Conservation (phyloP, 2,888 invertebrate genomes). For the Dolichomitus sp. region DNA sequence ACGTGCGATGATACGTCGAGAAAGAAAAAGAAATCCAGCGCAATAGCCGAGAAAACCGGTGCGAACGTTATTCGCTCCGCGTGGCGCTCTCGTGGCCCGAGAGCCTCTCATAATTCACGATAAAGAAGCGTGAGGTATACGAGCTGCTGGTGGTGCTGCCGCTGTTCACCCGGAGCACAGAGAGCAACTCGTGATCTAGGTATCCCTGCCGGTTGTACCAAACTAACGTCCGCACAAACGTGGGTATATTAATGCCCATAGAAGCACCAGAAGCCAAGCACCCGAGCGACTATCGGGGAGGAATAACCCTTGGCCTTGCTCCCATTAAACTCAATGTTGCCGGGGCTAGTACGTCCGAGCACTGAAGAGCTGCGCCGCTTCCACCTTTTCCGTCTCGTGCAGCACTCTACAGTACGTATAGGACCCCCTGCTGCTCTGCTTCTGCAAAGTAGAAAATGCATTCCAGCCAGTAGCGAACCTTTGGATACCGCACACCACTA, state of each 20-base stretch:
- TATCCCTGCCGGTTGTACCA: slow-evolving; percentile 48
- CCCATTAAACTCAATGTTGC: slow-evolving; percentile 68
- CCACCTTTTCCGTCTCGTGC: slow-evolving; percentile 35
- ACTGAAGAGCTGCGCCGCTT: slow-evolving; percentile 22
- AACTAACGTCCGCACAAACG: slow-evolving; percentile 51
- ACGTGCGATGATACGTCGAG: slow-evolving; percentile 42
- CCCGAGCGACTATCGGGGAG: slow-evolving; percentile 65
- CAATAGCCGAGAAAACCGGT: slow-evolving; percentile 34
- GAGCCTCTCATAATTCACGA: slow-evolving; percentile 74
- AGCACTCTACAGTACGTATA: slow-evolving; percentile 13
- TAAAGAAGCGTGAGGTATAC: slow-evolving; percentile 73
- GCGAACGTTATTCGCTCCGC: slow-evolving; percentile 58
- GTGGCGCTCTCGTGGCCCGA: slow-evolving; percentile 54
- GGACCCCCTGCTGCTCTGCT: slow-evolving; percentile 12
- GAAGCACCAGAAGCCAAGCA: slow-evolving; percentile 52
- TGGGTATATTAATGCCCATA: slow-evolving; percentile 72
- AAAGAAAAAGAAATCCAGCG: slow-evolving; percentile 42
- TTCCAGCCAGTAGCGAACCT: slow-evolving; percentile 54
- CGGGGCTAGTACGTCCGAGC: slow-evolving; percentile 22
- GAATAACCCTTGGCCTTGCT: slow-evolving; percentile 71
- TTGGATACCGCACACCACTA: background rate
- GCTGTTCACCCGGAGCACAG: slow-evolving; percentile 52
- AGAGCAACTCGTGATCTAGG: slow-evolving; percentile 57
- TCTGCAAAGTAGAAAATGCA: slow-evolving; percentile 69
- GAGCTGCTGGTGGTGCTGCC: slow-evolving; percentile 52